Evolutionary conservation across 1,140 invertebrate species (phyloP), one percentile per base, ranked within the genome.

Genomic region (Pogonomyrmex barbatus): DNA sequence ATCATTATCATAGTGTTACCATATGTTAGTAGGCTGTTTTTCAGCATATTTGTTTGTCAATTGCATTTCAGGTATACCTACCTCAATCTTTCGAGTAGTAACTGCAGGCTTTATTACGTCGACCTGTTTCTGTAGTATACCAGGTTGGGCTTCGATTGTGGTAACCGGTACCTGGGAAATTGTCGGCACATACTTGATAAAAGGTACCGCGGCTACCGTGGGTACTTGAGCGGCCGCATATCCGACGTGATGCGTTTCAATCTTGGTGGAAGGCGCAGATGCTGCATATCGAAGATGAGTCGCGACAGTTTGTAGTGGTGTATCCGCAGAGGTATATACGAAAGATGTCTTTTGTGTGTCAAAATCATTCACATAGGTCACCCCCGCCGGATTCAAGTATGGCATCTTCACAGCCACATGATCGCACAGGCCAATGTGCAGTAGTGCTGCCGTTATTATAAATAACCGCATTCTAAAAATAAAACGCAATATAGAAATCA

Each of bases 171-270:
- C 33, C 24, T 62, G 60, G 4, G 60, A 62, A 12, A 62, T 14
- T 1, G 60, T 62, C 5, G 60, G 60, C 5, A 62, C 30, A 17
- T 62, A 30, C 33, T 62, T 62, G 30, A 62, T 12, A 12, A 62
- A 62, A 36, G 60, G 9, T 5, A 62, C 60, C 33, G 30, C 33
- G 12, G 60, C 60, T 62, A 62, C 60, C 12, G 60, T 33, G 60
- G 60, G 30, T 4, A 62, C 60, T 0, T 62, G 60, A 33, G 60
- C 60, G 30, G 10, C 14, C 10, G 60, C 60, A 36, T 62, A 62
- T 62, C 60, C 60, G 1, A 62, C 60, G 60, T 62, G 60, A 62
- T 62, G 30, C 12, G 60, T 62, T 62, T 62, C 60, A 17, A 62
- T 62, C 4, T 17, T 4, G 24, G 60, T 33, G 60, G 60, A 12